Evolutionary conservation across 2,888 invertebrate genomes (phyloP).

Genomic region (Acronicta aceris): DNA sequence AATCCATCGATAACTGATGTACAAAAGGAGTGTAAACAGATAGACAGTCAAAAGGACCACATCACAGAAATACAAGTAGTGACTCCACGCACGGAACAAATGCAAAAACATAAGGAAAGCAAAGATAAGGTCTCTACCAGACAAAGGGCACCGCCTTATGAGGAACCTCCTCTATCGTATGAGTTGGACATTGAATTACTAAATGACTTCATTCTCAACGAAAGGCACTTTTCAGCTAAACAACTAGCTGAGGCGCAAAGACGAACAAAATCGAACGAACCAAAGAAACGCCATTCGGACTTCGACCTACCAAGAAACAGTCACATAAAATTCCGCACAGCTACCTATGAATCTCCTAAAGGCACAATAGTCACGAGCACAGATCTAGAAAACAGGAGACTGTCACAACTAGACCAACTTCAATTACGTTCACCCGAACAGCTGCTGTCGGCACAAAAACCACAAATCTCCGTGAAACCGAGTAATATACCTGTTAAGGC

Average conservation of each 20-base stretch:
- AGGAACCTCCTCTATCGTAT: slow-evolving; percentile 79
- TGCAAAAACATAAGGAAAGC: slow-evolving; percentile 65
- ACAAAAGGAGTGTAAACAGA: slow-evolving; percentile 72
- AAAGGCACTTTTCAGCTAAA: slow-evolving; percentile 81
- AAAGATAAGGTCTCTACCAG: slow-evolving; percentile 80
- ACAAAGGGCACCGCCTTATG: slow-evolving; percentile 76
- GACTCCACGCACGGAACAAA: slow-evolving; percentile 84
- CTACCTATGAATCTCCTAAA: slow-evolving; percentile 90
- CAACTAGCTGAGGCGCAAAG: slow-evolving; percentile 77
- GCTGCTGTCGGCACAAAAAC: slow-evolving; percentile 69
- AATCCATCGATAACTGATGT: slow-evolving; percentile 81
- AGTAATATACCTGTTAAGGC: slow-evolving; percentile 85
- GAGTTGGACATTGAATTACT: slow-evolving; percentile 83
- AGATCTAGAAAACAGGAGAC: slow-evolving; percentile 87
- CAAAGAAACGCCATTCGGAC: slow-evolving; percentile 87
- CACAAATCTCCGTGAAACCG: slow-evolving; percentile 80
- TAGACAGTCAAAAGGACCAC: slow-evolving; percentile 85
- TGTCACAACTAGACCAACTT: slow-evolving; percentile 88
- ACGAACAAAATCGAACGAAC: slow-evolving; percentile 80
- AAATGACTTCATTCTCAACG: slow-evolving; percentile 86
- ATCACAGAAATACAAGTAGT: slow-evolving; percentile 93
- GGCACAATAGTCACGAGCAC: slow-evolving; percentile 88
- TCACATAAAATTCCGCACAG: slow-evolving; percentile 90
- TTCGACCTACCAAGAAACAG: slow-evolving; percentile 87
- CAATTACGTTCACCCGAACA: slow-evolving; percentile 74